Percentiles rank a stretch among this genome's conserved stretches.
phyloP scores from a whole-genome alignment of 92 coral and sea anemone species.

The Muricea muricata region DNA sequence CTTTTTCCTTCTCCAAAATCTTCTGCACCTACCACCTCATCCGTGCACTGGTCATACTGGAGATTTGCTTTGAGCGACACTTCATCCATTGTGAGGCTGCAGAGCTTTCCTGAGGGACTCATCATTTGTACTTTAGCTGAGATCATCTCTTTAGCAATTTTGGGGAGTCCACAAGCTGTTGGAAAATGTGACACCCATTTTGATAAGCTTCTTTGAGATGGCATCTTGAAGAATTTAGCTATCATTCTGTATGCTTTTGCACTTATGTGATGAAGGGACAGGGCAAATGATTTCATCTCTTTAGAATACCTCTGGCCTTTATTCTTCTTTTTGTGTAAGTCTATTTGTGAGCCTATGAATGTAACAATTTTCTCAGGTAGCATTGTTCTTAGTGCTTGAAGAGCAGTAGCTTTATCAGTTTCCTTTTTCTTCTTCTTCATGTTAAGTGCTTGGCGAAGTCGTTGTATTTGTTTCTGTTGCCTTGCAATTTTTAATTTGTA shows the following conservation, averaged over 20 bases:
- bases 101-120: neutral
- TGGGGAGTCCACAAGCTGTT: too few species aligned
- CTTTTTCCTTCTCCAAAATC: constrained; percentile 24
- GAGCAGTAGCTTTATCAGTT: neutral
- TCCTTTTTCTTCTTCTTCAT: neutral
- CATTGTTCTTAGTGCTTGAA: neutral
- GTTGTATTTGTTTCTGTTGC: neutral
- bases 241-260: too few species aligned
- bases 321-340: too few species aligned
- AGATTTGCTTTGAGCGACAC: constrained; percentile 5
- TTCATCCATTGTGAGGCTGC: constrained; percentile 22
- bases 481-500: neutral
- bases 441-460: neutral
- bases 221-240: too few species aligned
- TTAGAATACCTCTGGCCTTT: too few species aligned
- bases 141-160: neutral
- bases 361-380: neutral
- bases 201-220: too few species aligned
- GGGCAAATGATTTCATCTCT: too few species aligned
- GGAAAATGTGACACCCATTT: too few species aligned
- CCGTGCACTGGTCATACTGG: neutral
- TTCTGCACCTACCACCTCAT: constrained; percentile 23
- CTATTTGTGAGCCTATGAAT: neutral
- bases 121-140: neutral
- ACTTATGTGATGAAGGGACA: too few species aligned